Conservation (phyloP, 2,113 vertebrate genomes). For the Ceyx margarethae region DNA sequence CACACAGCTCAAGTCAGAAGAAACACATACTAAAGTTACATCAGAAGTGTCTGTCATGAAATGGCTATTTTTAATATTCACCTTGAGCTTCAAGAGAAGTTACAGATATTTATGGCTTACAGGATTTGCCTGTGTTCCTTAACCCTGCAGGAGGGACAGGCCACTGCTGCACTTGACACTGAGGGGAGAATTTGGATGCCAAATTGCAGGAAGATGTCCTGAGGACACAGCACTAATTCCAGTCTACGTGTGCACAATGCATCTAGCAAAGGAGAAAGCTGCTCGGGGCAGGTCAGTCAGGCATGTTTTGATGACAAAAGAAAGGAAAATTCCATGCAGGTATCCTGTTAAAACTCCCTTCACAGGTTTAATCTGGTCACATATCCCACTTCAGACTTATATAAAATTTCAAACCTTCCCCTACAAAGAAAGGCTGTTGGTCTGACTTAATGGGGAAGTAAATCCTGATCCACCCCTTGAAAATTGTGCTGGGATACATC, state of each 20-base stretch:
- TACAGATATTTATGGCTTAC: neutral
- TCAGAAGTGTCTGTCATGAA: neutral
- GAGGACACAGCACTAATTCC: neutral
- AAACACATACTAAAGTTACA: neutral
- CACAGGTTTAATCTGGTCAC: neutral
- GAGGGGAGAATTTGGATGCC: neutral
- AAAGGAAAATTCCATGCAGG: neutral
- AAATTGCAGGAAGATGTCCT: neutral
- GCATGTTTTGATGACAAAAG: neutral
- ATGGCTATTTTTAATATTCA: constrained; percentile 20
- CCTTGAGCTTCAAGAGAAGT: neutral
- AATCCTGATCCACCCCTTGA: neutral
- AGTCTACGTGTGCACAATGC: neutral
- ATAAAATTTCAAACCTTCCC: neutral
- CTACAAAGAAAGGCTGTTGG: neutral
- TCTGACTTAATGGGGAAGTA: neutral
- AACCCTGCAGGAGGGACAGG: neutral
- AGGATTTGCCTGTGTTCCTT: neutral
- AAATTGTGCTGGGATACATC: neutral
- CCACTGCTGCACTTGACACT: fast-evolving
- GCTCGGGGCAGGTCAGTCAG: neutral
- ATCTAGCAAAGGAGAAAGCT: neutral
- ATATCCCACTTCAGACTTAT: neutral
- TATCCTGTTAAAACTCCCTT: neutral
- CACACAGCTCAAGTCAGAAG: neutral